A percentile compares a stretch with the other conserved stretches of the same genome.
Conservation (phyloP, 2,888 invertebrate species). For the Cephalotes varians region DNA sequence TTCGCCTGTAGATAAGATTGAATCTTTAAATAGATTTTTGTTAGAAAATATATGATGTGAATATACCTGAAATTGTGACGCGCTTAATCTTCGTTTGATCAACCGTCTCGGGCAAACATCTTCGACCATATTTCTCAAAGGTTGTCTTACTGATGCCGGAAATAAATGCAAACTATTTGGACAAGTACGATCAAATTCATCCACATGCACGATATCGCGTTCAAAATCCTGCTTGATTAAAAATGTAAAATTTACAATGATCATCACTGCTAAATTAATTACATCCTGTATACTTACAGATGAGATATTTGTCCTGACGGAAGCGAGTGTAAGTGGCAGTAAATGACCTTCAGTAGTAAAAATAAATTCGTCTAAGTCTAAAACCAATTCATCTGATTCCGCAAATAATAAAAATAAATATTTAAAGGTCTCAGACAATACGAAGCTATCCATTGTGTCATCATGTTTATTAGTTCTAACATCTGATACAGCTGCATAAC, state of each 20-base stretch:
- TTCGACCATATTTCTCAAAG: constrained; percentile 94
- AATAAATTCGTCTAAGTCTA: constrained; percentile 94
- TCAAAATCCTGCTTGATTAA: constrained; percentile 79
- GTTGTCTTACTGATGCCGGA: constrained; percentile 93
- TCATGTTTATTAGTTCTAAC: constrained; percentile 96
- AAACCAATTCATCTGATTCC: constrained; percentile 93
- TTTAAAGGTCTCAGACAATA: constrained; percentile 98
- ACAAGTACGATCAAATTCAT: constrained; percentile 91
- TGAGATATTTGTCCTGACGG: constrained; percentile 88
- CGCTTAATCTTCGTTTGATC: constrained; percentile 88
- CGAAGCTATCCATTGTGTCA: constrained; percentile 99
- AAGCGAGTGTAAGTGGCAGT: constrained; percentile 94
- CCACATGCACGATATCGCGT: constrained; percentile 86
- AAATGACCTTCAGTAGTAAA: constrained; percentile 98
- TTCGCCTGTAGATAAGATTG: constrained; percentile 87
- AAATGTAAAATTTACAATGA: not conserved
- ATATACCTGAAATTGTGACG: constrained; percentile 89
- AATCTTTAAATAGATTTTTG: constrained; percentile 1
- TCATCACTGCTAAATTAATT: constrained; percentile 34
- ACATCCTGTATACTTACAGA: constrained; percentile 83
- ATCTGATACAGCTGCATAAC: constrained; percentile 99
- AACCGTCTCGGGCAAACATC: constrained; percentile 91
- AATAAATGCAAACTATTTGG: constrained; percentile 94
- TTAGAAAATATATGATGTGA: not conserved
- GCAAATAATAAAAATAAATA: constrained; percentile 98